Base-by-base conservation (phyloP, 2,797 vertebrate species). In the Lepus oiostolus region DNA sequence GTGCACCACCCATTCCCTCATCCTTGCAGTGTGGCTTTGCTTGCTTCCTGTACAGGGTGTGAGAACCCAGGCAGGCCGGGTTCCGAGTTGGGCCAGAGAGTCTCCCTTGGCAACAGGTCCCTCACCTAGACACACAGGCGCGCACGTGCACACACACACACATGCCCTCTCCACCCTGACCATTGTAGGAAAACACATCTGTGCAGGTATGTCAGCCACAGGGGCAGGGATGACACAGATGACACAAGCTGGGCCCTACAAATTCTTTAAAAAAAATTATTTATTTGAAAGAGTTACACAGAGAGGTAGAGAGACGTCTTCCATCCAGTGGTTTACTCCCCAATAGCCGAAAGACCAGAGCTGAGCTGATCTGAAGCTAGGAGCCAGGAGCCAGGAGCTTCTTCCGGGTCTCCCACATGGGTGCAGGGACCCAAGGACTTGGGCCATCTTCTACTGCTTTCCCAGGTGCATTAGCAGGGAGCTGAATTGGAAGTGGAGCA, bases 41-140 rank as follows among this genome's bases (percentile, higher is more conserved):
- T 93, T 90, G 74, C 76, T 97, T 97, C 95, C 96, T 95, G 96
- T 94, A 42, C 60, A n/a, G 17, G 42, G 87, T 93, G 90, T 96
- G 95, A 93, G 83, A 96, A 87, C 87, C 28, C 50, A 54, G 38
- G 79, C 54, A 81, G 58, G 38, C n/a, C 65, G 35, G 38, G 85
- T 72, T 94, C 79, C 83, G 82, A 83, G 38, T 32, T 50, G 67
- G 47, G 32, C 67, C 74, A 47, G 63, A 70, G 76, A 24, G 16
- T 90, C 80, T 75, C 0, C 67, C 26, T 50, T 52, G 79, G 60
- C 76, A 58, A 63, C 84, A n/a, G 26, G 50, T 62, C 70, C 32
- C 77, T 47, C 50, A 63, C 12, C 26, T 24, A 32, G 7, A 13
- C 80, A 35, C n/a, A 47, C 70, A 82, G 50, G 28, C 38, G 30